A percentile compares a stretch with the other conserved stretches of the same genome.
Evolutionary conservation across 2,888 invertebrate genomes (phyloP).

Genomic region (Eupithecia insigniata): DNA sequence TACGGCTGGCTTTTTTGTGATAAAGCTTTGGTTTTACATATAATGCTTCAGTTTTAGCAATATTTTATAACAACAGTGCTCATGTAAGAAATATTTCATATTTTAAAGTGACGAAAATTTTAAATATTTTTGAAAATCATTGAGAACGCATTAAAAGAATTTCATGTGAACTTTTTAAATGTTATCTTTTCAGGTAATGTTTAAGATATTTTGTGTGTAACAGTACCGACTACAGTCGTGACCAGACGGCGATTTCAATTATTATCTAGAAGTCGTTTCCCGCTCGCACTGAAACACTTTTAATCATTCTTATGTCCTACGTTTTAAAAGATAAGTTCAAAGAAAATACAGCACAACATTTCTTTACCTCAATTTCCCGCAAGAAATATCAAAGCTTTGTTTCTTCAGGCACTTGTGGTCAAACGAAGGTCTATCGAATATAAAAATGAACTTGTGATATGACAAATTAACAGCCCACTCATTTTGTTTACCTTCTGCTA

Average conservation of each 20-base stretch:
- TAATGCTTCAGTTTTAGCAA: background rate
- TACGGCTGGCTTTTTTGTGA: background rate
- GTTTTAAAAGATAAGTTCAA: slow-evolving; percentile 63
- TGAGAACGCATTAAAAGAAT: background rate
- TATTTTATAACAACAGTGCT: background rate
- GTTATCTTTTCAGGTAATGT: background rate
- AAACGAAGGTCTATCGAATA: too few species aligned
- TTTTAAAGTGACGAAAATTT: background rate
- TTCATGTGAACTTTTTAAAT: background rate
- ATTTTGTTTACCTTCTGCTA: slow-evolving; percentile 66
- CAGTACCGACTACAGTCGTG: slow-evolving; percentile 74
- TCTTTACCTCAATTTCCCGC: slow-evolving; percentile 21
- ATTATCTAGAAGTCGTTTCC: slow-evolving; percentile 80
- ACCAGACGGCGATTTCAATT: slow-evolving; percentile 82
- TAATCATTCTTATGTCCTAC: slow-evolving; percentile 73
- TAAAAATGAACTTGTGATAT: too few species aligned
- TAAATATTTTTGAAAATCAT: background rate
- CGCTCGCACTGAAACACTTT: slow-evolving; percentile 70
- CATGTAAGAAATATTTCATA: background rate
- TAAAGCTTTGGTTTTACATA: background rate
- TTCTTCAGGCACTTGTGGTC: slow-evolving; percentile 25
- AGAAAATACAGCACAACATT: slow-evolving; percentile 44
- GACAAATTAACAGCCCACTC: slow-evolving; percentile 55
- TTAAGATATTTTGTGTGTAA: slow-evolving; percentile 48
- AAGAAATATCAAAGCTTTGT: slow-evolving; percentile 6